Conservation (phyloP, 2,888 invertebrate species). For the Sabatieria punctata region DNA sequence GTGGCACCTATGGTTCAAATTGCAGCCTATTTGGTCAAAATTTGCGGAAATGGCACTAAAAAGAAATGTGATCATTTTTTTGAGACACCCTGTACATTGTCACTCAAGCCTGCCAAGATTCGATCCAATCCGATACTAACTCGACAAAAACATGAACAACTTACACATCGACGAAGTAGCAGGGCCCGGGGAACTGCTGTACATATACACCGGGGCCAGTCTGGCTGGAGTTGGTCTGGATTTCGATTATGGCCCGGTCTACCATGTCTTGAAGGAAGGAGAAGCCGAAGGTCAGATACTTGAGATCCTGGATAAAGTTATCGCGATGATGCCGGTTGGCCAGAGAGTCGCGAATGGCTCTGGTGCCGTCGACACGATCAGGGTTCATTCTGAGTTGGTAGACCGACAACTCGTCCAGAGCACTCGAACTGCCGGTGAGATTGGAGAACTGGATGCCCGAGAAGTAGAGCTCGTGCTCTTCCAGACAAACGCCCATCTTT, state of each 20-base stretch:
- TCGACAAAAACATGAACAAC: too few relatives aligned
- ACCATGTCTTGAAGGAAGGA: conserved; percentile 65
- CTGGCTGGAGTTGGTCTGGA: neutral
- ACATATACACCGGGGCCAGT: conserved; percentile 43
- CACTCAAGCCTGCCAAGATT: too few relatives aligned
- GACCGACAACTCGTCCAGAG: too few relatives aligned
- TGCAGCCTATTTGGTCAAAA: too few relatives aligned
- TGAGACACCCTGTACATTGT: too few relatives aligned
- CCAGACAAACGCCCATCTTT: conserved; percentile 13
- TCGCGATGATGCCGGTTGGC: conserved; percentile 4
- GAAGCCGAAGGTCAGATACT: conserved; percentile 54
- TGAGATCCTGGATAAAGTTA: conserved; percentile 35
- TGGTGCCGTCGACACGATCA: too few relatives aligned
- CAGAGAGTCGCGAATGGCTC: neutral
- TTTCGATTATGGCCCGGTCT: conserved; percentile 55
- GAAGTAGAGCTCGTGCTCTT: conserved; percentile 17
- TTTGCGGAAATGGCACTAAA: too few relatives aligned
- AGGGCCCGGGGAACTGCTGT: conserved; percentile 46
- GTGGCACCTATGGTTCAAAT: too few relatives aligned
- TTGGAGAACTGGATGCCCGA: conserved; percentile 16
- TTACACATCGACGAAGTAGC: conserved; percentile 54
- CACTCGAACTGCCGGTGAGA: too few relatives aligned
- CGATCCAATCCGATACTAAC: too few relatives aligned
- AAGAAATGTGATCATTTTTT: too few relatives aligned
- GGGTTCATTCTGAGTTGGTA: too few relatives aligned